Conservation (phyloP, 2,888 invertebrate genomes). For the Petrophora chlorosata region DNA sequence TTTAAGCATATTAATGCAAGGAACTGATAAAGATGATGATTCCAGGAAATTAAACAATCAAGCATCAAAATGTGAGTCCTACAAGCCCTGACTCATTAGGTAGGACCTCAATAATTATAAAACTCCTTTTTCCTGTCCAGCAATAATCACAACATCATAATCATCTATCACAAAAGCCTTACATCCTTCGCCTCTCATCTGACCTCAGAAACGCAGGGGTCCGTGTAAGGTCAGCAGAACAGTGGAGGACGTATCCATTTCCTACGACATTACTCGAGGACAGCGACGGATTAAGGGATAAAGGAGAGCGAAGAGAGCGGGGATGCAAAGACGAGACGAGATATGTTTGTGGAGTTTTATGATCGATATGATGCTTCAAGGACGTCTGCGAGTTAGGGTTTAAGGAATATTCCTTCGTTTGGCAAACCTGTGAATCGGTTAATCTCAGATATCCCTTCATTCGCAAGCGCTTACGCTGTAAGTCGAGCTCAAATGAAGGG, state of each 20-base stretch:
- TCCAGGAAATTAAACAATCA: too few relatives aligned
- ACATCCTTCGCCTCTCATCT: constrained; percentile 6
- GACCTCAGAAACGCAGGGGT: constrained; percentile 24
- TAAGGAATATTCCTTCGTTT: too few relatives aligned
- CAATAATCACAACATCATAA: constrained; percentile 16
- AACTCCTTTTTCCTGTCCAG: constrained; percentile 20
- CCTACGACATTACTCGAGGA: constrained; percentile 36
- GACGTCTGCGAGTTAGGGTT: background rate
- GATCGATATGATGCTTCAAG: background rate
- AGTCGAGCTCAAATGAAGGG: too few relatives aligned
- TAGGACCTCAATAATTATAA: too few relatives aligned
- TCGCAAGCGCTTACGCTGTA: too few relatives aligned
- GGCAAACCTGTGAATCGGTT: too few relatives aligned
- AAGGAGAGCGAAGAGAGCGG: background rate
- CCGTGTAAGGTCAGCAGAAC: constrained; percentile 34
- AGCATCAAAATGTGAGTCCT: too few relatives aligned
- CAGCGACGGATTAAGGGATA: constrained; percentile 4
- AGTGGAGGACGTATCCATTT: constrained; percentile 33
- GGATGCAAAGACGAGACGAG: background rate
- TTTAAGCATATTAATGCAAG: too few relatives aligned
- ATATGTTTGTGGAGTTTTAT: background rate
- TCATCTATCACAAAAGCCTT: constrained; percentile 22
- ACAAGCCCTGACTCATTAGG: too few relatives aligned
- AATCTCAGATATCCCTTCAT: too few relatives aligned
- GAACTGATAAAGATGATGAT: too few relatives aligned